Base-by-base conservation (phyloP, 2,888 invertebrate genomes). In the Acanthopleura granulata region DNA sequence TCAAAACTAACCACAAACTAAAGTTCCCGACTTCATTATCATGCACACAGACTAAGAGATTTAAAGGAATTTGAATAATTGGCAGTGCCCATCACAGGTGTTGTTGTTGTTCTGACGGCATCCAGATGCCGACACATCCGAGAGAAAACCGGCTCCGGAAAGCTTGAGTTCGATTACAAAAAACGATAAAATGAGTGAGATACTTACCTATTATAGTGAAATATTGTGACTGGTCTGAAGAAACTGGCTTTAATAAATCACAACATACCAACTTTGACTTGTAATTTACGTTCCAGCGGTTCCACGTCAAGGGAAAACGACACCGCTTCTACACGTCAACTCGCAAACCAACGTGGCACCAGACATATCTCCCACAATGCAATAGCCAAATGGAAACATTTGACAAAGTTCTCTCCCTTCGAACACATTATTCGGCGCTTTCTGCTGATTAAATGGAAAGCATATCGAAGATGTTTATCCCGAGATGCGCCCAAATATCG, bases 281-380 rank as follows among this genome's bases (percentile, higher is more conserved):
- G 40, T 40, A 40, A 40, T 40, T 40, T 40, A 40, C 40, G 40
- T 9, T 40, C 4, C 40, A 40, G 3, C 40, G 22, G 18, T 57
- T 57, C 57, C 57, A 57, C 57, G 57, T 57, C 57, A n/a, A 57
- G 22, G 3, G 57, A 57, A 57, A 22, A 57, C 57, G 57, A 57
- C 57, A 1, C 18, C 18, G 22, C 18, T 22, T 6, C 57, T 57
- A 57, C 57, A 57, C 57, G 57, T 57, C 57, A 57, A 57, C 57
- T 57, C 12, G 18, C 57, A 57, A 57, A 57, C 57, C 57, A 57
- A 57, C 57, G 57, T 57, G 57, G 57, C 57, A 57, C 57, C 3
- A 1, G 12, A 57, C 6, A 12, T 57, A 57, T 57, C n/a, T 57
- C 57, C 57, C 57, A 57, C 57, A 57, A 57, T 57, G 57, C 57